These are phyloP conservation scores for Tiliqua scincoides DNA, from an alignment of 2,113 vertebrate species.

Conservation along the genomic window DNA sequence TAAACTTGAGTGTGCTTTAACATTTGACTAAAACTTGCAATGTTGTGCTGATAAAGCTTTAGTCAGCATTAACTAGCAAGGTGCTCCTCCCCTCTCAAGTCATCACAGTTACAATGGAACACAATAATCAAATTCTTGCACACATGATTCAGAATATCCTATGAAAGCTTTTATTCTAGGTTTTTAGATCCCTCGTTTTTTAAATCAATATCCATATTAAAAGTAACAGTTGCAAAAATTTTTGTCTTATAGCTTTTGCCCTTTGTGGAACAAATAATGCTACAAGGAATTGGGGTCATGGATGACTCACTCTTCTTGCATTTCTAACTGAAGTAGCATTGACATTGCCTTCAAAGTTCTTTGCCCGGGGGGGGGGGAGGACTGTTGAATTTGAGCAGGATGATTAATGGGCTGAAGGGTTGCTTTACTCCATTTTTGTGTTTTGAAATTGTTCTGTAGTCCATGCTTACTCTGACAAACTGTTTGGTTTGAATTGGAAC, in stretches of 20 bases:
- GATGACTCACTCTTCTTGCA: not conserved
- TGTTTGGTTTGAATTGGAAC: slow-evolving; percentile 24
- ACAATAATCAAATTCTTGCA: not conserved
- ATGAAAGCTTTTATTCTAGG: not conserved
- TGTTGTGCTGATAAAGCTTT: too few species aligned
- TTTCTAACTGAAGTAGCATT: not conserved
- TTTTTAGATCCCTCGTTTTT: not conserved
- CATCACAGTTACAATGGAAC: not conserved
- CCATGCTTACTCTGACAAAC: slow-evolving; percentile 7
- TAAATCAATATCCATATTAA: not conserved
- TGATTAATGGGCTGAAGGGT: not conserved
- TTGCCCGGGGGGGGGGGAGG: not conserved
- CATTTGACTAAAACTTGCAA: too few species aligned
- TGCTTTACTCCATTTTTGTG: not conserved
- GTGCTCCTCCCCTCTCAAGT: too few species aligned
- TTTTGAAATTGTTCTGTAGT: not conserved
- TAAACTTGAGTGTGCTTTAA: too few species aligned
- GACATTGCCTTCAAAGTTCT: not conserved
- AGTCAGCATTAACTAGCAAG: not conserved
- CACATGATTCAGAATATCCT: not conserved
- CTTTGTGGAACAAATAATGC: not conserved
- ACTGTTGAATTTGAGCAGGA: not conserved
- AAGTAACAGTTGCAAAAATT: not conserved
- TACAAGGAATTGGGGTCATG: not conserved
- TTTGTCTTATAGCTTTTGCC: not conserved